Conservation (phyloP, 2,888 invertebrate genomes). For the Mesochorus sp. region DNA sequence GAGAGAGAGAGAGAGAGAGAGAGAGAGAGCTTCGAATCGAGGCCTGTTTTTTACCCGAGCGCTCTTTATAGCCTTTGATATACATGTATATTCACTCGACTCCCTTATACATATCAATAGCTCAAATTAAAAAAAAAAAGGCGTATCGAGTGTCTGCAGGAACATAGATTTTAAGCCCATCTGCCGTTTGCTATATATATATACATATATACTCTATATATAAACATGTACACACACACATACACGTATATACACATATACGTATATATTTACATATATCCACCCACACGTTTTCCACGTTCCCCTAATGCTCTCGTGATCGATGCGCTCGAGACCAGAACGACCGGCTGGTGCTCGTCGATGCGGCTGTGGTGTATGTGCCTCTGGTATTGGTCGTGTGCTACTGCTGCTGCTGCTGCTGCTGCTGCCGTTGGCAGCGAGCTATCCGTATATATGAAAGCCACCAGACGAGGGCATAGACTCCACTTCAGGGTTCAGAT, state of each 20-base stretch:
- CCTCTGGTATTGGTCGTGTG: conserved; percentile 23
- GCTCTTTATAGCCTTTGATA: background rate
- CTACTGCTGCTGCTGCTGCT: conserved; percentile 14
- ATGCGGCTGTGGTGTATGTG: conserved; percentile 23
- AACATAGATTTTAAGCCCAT: conserved; percentile 16
- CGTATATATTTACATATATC: background rate
- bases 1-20: conserved; percentile 21
- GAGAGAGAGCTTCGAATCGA: conserved; percentile 20
- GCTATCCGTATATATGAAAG: conserved; percentile 63
- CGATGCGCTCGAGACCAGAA: conserved; percentile 64
- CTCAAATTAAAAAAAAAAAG: conserved; percentile 35
- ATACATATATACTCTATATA: conserved; percentile 12
- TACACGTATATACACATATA: conserved; percentile 11
- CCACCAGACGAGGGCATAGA: conserved; percentile 64
- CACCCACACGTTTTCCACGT: conserved; percentile 30
- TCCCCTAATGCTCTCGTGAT: conserved; percentile 65
- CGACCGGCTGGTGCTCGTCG: conserved; percentile 56
- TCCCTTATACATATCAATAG: background rate
- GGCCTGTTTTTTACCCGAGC: conserved; percentile 47
- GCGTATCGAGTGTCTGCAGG: conserved; percentile 10
- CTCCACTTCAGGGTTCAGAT: conserved; percentile 72
- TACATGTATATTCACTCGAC: background rate
- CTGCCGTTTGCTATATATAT: conserved; percentile 7
- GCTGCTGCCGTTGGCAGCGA: conserved; percentile 53
- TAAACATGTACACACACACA: conserved; percentile 6